Conservation (phyloP, 2,797 vertebrate genomes). For the Sebastolobus altivelis region DNA sequence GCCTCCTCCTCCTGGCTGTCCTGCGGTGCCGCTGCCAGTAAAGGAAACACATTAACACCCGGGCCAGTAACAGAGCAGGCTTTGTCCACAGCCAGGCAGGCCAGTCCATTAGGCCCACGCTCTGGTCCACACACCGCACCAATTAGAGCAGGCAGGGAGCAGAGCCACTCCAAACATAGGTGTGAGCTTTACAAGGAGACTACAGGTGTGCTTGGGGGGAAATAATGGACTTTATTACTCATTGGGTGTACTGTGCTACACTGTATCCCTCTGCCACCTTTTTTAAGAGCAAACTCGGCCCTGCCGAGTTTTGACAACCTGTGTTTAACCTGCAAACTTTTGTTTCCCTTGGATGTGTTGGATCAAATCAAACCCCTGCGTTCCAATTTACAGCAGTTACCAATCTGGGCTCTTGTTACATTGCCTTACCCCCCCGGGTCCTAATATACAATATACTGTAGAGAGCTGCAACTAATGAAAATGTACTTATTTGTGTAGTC, state of each 20-base stretch:
- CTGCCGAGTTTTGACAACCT: slow-evolving; percentile 75
- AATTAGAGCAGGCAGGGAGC: slow-evolving; percentile 76
- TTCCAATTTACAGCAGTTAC: slow-evolving; percentile 47
- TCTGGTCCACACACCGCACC: slow-evolving; percentile 70
- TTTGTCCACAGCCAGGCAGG: slow-evolving; percentile 76
- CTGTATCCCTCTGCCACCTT: slow-evolving; percentile 69
- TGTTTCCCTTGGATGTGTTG: slow-evolving; percentile 57
- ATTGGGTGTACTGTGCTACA: slow-evolving; percentile 66
- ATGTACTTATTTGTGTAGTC: not conserved
- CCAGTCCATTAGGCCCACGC: slow-evolving; percentile 69
- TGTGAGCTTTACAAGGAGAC: slow-evolving; percentile 80
- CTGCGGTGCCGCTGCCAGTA: slow-evolving; percentile 80
- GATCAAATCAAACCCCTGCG: slow-evolving; percentile 44
- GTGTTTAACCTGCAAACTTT: slow-evolving; percentile 73
- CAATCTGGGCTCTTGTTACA: slow-evolving; percentile 39
- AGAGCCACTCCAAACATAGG: slow-evolving; percentile 79
- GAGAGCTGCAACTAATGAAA: not conserved
- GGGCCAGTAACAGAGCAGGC: slow-evolving; percentile 80
- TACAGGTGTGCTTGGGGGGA: slow-evolving; percentile 77
- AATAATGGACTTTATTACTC: slow-evolving; percentile 78
- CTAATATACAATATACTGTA: not conserved
- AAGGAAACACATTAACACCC: slow-evolving; percentile 85
- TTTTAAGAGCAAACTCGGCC: slow-evolving; percentile 61
- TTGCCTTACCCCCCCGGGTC: not conserved
- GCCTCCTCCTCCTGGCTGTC: slow-evolving; percentile 68